Conservation (phyloP, 1,140 invertebrate species). For the Steinernema feltiae region DNA sequence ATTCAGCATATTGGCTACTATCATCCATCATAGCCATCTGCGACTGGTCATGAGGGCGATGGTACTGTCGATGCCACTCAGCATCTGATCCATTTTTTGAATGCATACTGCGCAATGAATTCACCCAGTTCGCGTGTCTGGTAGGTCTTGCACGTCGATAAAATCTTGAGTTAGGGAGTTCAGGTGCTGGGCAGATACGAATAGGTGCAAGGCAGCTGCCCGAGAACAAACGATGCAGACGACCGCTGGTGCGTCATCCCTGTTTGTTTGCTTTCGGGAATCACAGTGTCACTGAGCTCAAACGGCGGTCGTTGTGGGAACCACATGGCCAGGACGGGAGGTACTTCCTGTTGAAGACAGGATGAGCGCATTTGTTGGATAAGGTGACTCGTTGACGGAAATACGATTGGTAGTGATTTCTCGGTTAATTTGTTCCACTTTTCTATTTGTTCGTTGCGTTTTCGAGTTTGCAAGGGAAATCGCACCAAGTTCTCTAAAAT, state of each 20-base stretch:
- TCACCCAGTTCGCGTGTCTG: background rate
- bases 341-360: background rate
- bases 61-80: background rate
- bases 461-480: no score
- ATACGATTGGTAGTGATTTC: no score
- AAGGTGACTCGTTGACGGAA: no score
- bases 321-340: background rate
- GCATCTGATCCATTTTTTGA: background rate
- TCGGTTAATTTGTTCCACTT: no score
- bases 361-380: no score
- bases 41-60: no score
- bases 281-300: background rate
- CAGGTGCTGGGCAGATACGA: background rate
- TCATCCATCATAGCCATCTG: background rate
- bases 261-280: constrained; percentile 10
- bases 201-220: background rate
- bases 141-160: background rate
- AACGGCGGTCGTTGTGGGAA: background rate
- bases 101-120: background rate
- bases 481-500: no score
- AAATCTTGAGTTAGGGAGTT: background rate
- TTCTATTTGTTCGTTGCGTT: no score
- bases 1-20: background rate
- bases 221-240: background rate
- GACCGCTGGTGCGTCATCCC: constrained; percentile 3